A percentile compares a stretch with the other conserved stretches of the same genome.
Conservation (phyloP, 2,113 vertebrate genomes). For the Malurus alboscapulatus region DNA sequence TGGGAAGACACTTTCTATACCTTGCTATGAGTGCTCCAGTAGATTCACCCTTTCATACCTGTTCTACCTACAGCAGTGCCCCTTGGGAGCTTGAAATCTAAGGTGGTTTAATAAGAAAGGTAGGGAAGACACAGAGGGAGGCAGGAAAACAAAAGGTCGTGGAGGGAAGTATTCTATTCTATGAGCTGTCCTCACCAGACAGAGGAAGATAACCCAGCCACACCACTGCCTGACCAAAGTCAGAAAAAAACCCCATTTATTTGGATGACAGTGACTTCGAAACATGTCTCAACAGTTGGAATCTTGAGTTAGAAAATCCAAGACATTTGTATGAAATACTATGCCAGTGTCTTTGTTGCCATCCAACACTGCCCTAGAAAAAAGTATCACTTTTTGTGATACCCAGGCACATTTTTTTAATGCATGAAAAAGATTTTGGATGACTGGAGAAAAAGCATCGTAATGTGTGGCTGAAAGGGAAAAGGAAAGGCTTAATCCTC, state of each 20-base stretch:
- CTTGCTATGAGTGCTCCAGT: not conserved
- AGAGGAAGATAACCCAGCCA: not conserved
- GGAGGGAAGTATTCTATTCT: not conserved
- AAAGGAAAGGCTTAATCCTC: conserved; percentile 87
- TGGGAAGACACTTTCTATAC: not conserved
- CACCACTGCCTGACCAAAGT: not conserved
- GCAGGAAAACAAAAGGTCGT: not conserved
- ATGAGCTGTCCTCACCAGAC: not conserved
- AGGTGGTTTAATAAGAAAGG: not conserved
- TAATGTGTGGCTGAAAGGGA: conserved; percentile 81
- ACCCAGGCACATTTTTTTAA: not conserved
- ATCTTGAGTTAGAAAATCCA: not conserved
- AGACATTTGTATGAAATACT: not conserved
- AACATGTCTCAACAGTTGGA: not conserved
- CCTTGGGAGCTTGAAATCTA: not conserved
- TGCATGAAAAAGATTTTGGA: not conserved
- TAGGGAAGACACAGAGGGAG: not conserved
- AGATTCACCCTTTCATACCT: not conserved
- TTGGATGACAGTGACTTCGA: not conserved
- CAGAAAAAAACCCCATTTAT: not conserved
- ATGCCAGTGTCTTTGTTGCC: not conserved
- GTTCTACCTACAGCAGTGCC: not conserved
- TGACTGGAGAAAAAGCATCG: conserved; percentile 75
- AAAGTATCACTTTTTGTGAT: not conserved
- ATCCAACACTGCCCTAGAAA: not conserved